These are phyloP conservation scores for Odontocolon sp. DNA, from an alignment of 2,888 invertebrate genomes.

Conservation along the genomic window DNA sequence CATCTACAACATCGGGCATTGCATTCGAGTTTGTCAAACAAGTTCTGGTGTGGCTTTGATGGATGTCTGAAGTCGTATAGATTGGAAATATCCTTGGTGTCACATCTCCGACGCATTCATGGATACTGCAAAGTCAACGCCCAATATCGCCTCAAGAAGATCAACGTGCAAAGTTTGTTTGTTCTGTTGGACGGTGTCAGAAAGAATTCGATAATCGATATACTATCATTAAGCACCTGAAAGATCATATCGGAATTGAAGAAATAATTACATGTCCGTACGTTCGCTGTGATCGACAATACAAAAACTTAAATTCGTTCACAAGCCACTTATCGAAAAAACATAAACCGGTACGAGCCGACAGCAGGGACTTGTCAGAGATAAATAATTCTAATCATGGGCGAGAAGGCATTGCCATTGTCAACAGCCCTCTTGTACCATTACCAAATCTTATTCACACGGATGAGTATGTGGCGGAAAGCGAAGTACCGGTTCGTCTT, in stretches of 20 bases:
- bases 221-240: slow-evolving; percentile 53
- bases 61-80: neutral
- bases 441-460: too few species aligned
- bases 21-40: slow-evolving; percentile 4
- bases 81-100: neutral
- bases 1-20: neutral
- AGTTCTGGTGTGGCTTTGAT: neutral
- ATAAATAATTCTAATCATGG: too few species aligned
- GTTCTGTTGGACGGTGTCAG: neutral
- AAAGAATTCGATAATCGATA: slow-evolving; percentile 18
- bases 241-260: slow-evolving; percentile 45
- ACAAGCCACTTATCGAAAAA: slow-evolving; percentile 49
- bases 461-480: too few species aligned
- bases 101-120: slow-evolving; percentile 1
- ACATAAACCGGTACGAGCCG: too few species aligned
- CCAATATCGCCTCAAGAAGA: too few species aligned
- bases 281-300: slow-evolving; percentile 25
- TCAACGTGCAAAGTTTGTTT: neutral
- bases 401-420: too few species aligned
- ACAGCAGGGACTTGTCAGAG: too few species aligned
- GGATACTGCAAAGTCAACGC: neutral
- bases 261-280: slow-evolving; percentile 36
- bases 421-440: too few species aligned
- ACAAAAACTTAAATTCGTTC: slow-evolving; percentile 48
- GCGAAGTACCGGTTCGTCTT: too few species aligned